phyloP scores from a whole-genome alignment of 2,888 invertebrate genomes.

The Torymus texanus region DNA sequence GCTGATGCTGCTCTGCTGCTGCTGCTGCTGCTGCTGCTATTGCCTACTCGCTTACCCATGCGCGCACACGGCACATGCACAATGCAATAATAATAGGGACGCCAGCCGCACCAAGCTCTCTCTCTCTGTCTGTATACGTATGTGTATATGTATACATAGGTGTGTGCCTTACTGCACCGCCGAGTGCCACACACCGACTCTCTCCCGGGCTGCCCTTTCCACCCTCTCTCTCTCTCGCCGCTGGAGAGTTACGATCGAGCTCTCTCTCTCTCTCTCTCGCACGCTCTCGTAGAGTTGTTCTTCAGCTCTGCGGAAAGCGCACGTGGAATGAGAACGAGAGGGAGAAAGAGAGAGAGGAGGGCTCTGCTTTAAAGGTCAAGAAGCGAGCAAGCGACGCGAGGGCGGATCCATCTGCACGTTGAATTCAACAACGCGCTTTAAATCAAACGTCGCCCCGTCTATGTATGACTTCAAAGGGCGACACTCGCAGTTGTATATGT shows the following conservation, averaged over 20 bases:
- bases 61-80: constrained; percentile 31
- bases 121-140: background rate
- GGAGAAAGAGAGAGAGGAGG: background rate
- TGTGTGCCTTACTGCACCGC: constrained; percentile 56
- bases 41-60: constrained; percentile 6
- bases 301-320: background rate
- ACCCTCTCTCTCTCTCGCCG: constrained; percentile 46
- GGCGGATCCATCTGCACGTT: background rate
- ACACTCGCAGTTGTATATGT: too few species aligned
- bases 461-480: constrained; percentile 5
- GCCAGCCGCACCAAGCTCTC: background rate
- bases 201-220: constrained; percentile 52
- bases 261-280: background rate
- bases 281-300: background rate
- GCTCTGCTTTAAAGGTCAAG: constrained; percentile 34
- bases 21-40: constrained; percentile 6
- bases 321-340: background rate
- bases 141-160: background rate
- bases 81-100: constrained; percentile 57
- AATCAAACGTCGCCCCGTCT: background rate
- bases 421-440: constrained; percentile 12
- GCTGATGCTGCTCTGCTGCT: constrained; percentile 10
- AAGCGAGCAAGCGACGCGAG: background rate
- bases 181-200: constrained; percentile 51
- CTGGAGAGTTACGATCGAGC: constrained; percentile 38